These are phyloP conservation scores for Adelges cooleyi DNA, from an alignment of 1,140 invertebrate genomes.

Conservation along the genomic window DNA sequence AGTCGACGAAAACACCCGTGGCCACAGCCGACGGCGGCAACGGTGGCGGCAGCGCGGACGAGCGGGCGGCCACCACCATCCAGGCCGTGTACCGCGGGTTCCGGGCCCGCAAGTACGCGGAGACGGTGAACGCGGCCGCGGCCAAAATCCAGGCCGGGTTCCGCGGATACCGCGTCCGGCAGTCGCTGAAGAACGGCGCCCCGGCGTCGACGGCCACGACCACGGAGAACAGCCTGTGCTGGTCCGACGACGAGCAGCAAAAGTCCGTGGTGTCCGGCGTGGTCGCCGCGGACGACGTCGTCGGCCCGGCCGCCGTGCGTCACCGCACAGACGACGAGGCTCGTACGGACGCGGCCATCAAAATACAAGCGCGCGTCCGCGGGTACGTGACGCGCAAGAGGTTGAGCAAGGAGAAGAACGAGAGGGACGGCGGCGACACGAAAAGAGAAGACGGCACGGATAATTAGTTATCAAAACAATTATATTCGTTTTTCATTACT, in stretches of 20 bases:
- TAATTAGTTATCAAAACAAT: too few species aligned
- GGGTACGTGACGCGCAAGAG: constrained; percentile 58
- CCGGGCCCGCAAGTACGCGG: constrained; percentile 31
- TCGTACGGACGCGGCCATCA: constrained; percentile 39
- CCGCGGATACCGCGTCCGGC: constrained; percentile 55
- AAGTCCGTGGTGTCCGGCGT: constrained; percentile 9
- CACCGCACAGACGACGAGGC: background rate
- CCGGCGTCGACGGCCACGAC: background rate
- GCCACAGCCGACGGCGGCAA: background rate
- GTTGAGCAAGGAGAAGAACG: constrained; percentile 37
- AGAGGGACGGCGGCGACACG: too few species aligned
- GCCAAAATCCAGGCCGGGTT: constrained; percentile 63
- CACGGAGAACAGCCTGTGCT: background rate
- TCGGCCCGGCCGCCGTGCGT: too few species aligned
- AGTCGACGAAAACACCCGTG: background rate
- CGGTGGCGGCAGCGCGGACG: background rate
- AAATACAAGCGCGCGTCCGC: constrained; percentile 61
- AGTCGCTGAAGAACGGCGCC: constrained; percentile 44
- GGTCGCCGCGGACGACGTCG: background rate
- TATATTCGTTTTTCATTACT: too few species aligned
- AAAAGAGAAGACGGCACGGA: too few species aligned
- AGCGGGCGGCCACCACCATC: constrained; percentile 30
- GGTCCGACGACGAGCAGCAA: constrained; percentile 7
- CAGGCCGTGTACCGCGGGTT: constrained; percentile 32
- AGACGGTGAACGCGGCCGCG: constrained; percentile 42